Base-by-base conservation (phyloP, 2,113 vertebrate species). In the Bubalus kerabau region DNA sequence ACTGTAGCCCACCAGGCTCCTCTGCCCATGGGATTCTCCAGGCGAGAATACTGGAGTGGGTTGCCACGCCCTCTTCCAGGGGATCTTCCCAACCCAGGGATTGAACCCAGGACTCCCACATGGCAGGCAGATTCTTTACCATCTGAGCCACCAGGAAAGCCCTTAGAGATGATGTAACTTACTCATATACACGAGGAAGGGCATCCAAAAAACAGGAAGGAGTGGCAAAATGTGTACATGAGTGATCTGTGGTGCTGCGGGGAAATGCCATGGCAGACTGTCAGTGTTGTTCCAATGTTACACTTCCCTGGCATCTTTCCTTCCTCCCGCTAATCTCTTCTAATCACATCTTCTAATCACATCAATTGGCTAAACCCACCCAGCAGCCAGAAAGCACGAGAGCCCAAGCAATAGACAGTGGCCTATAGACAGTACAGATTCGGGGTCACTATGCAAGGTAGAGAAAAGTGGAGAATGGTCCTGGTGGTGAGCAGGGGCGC, bases 301-400 rank as follows among this genome's bases (percentile, higher is more conserved):
- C 0, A 0, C 62, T 62, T 76, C 80, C 52, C 14, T 76, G 43
- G 32, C 21, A n/a, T 52, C 24, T 85, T 56, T 50, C n/a, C 43
- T 88, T 30, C 62, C 43, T 85, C 32, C 56, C 46, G 90, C 81
- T 87, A 28, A 71, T 90, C 9, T 64, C 76, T 90, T 84, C 57
- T 78, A 32, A 19, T 48, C 5, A 80, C 3, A 48, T 30, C 1
- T 90, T 84, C 57, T 78, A 32, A 19, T 48, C 5, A 84, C 3
- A 48, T 30, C 1, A 28, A 81, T 3, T 56, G 50, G 86, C 48
- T 48, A 81, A 56, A 81, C 11, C 23, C 78, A 90, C 26, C 60
- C 57, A 88, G 76, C 46, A 85, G 11, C 56, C 56, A 86, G 78
- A 91, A 30, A n/a, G 32, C 57, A 60, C 74, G 86, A 95, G 30